These are phyloP conservation scores for Sarcophaga caerulescens DNA, from an alignment of 2,888 invertebrate species.

Conservation along the genomic window DNA sequence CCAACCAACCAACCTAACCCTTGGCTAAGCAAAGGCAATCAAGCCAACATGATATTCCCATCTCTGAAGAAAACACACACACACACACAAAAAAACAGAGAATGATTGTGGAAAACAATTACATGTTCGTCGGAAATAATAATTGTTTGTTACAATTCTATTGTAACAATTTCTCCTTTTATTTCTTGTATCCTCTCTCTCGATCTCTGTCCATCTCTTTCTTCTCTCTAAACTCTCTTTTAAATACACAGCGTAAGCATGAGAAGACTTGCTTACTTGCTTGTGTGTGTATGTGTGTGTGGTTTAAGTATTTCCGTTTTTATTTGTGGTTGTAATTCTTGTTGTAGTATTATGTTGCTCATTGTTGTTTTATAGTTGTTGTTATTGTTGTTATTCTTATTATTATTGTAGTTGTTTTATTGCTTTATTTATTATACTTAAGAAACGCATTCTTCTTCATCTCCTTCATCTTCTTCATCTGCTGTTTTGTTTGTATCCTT, in stretches of 20 bases:
- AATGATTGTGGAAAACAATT: slow-evolving; percentile 60
- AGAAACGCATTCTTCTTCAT: slow-evolving; percentile 29
- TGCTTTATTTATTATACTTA: slow-evolving; percentile 59
- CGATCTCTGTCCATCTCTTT: slow-evolving; percentile 1
- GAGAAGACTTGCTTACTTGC: no score
- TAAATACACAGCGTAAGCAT: slow-evolving; percentile 9
- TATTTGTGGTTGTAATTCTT: slow-evolving; percentile 39
- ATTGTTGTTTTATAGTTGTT: not conserved
- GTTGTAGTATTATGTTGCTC: slow-evolving; percentile 21
- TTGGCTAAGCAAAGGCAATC: no score
- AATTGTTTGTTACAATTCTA: slow-evolving; percentile 40
- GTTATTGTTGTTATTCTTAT: slow-evolving; percentile 7
- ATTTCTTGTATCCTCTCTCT: not conserved
- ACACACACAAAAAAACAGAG: not conserved
- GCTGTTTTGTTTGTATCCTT: not conserved
- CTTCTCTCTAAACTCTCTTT: not conserved
- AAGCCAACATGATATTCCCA: no score
- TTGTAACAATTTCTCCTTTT: slow-evolving; percentile 16
- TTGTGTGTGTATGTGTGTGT: slow-evolving; percentile 6
- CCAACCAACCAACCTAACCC: no score
- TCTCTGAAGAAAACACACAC: no score
- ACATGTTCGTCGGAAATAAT: slow-evolving; percentile 63
- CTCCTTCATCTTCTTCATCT: not conserved
- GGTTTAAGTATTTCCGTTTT: slow-evolving; percentile 37
- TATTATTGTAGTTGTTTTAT: slow-evolving; percentile 19